Percentiles rank a stretch among this genome's conserved stretches.
Evolutionary conservation across 2,888 invertebrate species (phyloP).

Genomic region (Caenorhabditis sp.): DNA sequence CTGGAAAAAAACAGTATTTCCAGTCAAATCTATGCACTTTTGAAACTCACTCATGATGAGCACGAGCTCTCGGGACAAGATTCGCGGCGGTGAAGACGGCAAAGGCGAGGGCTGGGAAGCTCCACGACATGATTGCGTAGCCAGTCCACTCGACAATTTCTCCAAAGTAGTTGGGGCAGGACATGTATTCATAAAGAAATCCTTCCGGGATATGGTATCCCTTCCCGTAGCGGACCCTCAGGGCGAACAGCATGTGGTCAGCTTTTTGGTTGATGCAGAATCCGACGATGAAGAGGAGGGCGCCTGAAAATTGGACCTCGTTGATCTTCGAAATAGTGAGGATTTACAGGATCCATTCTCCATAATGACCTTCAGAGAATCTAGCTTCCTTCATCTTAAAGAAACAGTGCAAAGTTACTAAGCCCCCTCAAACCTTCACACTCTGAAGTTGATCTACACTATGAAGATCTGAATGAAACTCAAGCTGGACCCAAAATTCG

Average conservation of each 20-base stretch:
- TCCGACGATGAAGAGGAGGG: neutral
- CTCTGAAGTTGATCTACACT: too few relatives aligned
- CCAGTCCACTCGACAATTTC: slow-evolving; percentile 86
- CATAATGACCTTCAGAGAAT: too few relatives aligned
- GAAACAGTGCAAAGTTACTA: too few relatives aligned
- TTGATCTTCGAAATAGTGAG: too few relatives aligned
- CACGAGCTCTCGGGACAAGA: slow-evolving; percentile 84
- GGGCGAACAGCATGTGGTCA: neutral
- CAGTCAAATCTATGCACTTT: too few relatives aligned
- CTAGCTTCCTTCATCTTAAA: too few relatives aligned
- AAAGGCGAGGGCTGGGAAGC: slow-evolving; percentile 84
- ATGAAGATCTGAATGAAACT: too few relatives aligned
- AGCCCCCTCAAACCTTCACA: too few relatives aligned
- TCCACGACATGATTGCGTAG: slow-evolving; percentile 84
- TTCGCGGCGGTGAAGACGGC: slow-evolving; percentile 84
- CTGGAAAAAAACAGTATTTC: too few relatives aligned
- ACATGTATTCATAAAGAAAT: slow-evolving; percentile 84
- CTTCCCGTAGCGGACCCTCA: neutral
- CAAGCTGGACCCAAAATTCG: too few relatives aligned
- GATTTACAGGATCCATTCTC: too few relatives aligned
- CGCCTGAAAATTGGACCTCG: too few relatives aligned
- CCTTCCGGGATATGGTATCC: slow-evolving; percentile 1
- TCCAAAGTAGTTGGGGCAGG: slow-evolving; percentile 86
- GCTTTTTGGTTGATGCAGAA: neutral
- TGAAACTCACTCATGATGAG: slow-evolving; percentile 84